These are phyloP conservation scores for Ypsolopha sequella DNA, from an alignment of 2,888 invertebrate genomes.

Conservation along the genomic window DNA sequence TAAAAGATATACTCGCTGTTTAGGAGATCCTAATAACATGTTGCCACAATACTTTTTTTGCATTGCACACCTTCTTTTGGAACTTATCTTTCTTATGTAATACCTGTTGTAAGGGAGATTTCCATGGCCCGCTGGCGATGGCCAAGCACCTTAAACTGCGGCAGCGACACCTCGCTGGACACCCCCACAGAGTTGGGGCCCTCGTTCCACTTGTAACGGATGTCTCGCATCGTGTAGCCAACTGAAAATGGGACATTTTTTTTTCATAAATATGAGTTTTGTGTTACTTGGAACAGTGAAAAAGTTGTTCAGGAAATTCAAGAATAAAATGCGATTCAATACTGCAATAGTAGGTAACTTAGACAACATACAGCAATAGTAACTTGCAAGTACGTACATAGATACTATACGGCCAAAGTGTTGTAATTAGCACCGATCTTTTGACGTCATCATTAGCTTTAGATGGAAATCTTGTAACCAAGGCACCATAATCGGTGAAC, in stretches of 20 bases:
- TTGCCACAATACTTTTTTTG: not conserved
- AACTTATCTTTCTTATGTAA: conserved; percentile 23
- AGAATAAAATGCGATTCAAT: too few relatives aligned
- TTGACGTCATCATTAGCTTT: too few relatives aligned
- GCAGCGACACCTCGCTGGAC: conserved; percentile 95
- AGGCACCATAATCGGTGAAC: too few relatives aligned
- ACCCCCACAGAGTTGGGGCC: conserved; percentile 95
- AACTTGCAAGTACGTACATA: too few relatives aligned
- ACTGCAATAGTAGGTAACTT: too few relatives aligned
- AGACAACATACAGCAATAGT: too few relatives aligned
- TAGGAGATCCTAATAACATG: not conserved
- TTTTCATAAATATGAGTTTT: not conserved
- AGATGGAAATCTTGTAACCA: too few relatives aligned
- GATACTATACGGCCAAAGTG: too few relatives aligned
- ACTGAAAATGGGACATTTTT: conserved; percentile 65
- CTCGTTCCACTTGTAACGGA: conserved; percentile 97
- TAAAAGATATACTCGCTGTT: too few relatives aligned
- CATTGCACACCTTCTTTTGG: not conserved
- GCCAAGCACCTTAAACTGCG: conserved; percentile 98
- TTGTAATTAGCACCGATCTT: too few relatives aligned
- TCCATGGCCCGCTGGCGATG: conserved; percentile 96
- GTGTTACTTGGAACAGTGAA: not conserved
- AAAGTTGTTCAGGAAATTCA: too few relatives aligned
- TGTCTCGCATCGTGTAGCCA: conserved; percentile 98
- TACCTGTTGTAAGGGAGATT: conserved; percentile 97